Evolutionary conservation across 2,797 vertebrate genomes (phyloP), one percentile per base, ranked within the genome.

Genomic region (Girardinus metallicus): DNA sequence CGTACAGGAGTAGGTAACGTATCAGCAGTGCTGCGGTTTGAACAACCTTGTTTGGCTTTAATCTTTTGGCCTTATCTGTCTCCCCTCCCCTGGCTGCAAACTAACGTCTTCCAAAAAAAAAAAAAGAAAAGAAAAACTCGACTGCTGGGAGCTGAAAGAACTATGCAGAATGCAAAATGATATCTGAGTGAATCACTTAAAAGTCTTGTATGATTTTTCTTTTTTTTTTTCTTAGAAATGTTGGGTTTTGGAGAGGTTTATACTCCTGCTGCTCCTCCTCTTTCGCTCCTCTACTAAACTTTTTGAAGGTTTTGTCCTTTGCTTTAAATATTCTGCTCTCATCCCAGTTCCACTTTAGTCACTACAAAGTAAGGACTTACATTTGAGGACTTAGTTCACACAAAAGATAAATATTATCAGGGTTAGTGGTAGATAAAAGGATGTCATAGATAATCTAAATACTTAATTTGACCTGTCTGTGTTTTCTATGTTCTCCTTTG

Each of bases 1-100:
- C 92, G 92, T 92, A 73, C 86, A 73, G 93, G 94, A 91, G 10
- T 84, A 91, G 94, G 94, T 95, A 95, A 94, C 76, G 93, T 95
- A 95, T 93, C 79, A 90, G 78, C 36, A 57, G 41, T 15, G 29
- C 46, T 85, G 82, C 53, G 73, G 68, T 84, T 68, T 77, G 78
- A 75, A 84, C 78, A 85, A 71, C 77, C 85, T 85, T 80, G 62
- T 83, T 83, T n/a, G 74, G 70, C 81, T 81, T 83, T 83, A 89
- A 91, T 88, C 73, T 55, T 76, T 80, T 18, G 49, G 74, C 82
- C 66, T 75, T 79, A 82, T 88, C 80, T 89, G 87, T 91, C 84
- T 85, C 43, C 74, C 83, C 83, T 81, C 68, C 78, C 78, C 86
- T 83, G 90, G 88, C 92, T 95, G 80, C 80, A 26, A 87, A 91